Percentiles rank a stretch among this genome's conserved stretches.
phyloP scores from a whole-genome alignment of 2,797 vertebrate genomes.

The Buceros bicornis region DNA sequence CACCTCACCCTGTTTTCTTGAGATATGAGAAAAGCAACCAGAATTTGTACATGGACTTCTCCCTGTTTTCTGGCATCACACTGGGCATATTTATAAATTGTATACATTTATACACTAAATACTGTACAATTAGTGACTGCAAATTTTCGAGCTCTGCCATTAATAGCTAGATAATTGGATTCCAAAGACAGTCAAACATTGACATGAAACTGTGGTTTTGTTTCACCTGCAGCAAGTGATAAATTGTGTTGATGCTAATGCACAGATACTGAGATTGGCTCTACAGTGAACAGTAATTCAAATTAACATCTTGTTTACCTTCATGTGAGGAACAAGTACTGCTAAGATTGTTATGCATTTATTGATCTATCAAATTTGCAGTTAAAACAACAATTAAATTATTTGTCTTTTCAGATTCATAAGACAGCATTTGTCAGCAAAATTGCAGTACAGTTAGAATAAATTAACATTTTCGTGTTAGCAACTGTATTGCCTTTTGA shows the following conservation, averaged over 20 bases:
- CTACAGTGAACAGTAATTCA: background rate
- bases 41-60: background rate
- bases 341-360: slow-evolving; percentile 5
- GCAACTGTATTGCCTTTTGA: background rate
- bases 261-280: background rate
- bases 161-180: background rate
- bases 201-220: background rate
- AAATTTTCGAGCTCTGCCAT: background rate
- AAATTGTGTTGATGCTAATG: background rate
- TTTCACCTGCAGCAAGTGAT: background rate
- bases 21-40: background rate
- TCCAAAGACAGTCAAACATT: background rate
- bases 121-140: background rate
- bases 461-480: background rate
- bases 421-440: background rate
- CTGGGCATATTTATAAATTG: background rate
- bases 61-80: background rate
- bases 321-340: background rate
- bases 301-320: background rate
- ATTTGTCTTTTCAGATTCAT: background rate
- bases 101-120: too few relatives aligned
- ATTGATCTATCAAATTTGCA: background rate
- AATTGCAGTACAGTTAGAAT: background rate
- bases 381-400: background rate
- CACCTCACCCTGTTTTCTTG: background rate